Percentiles rank a stretch among this genome's conserved stretches.
Conservation (phyloP, 2,888 invertebrate genomes). For the Rhorus exstirpatorius region DNA sequence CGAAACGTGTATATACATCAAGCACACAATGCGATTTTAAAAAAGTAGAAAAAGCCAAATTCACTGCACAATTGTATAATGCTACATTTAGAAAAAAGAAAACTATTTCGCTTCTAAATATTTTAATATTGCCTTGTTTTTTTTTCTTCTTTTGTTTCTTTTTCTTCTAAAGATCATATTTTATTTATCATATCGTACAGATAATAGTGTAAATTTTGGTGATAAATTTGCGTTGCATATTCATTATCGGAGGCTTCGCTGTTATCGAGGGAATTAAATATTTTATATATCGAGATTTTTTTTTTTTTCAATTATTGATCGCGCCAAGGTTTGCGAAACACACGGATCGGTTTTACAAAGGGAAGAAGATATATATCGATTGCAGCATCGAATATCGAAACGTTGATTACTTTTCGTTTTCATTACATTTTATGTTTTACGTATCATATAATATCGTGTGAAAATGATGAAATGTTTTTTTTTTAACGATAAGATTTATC, state of each 20-base stretch:
- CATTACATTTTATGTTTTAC: constrained; percentile 46
- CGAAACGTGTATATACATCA: constrained; percentile 3
- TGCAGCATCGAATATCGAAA: no score
- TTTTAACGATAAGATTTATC: neutral
- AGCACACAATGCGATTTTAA: constrained; percentile 50
- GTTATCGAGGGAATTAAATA: constrained; percentile 34
- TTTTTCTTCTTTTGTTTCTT: constrained; percentile 40
- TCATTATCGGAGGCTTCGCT: constrained; percentile 44
- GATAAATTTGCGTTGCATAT: constrained; percentile 40
- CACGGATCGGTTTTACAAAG: constrained; percentile 43
- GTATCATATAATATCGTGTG: no score
- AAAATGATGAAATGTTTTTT: constrained; percentile 49
- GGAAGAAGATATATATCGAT: constrained; percentile 37
- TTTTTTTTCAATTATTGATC: constrained; percentile 15
- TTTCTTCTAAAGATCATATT: constrained; percentile 48
- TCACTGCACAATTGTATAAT: constrained; percentile 40
- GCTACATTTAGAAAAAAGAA: constrained; percentile 61
- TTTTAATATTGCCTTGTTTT: constrained; percentile 54
- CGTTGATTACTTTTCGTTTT: constrained; percentile 28
- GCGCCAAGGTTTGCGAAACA: constrained; percentile 21
- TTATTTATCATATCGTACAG: constrained; percentile 34
- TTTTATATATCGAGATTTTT: constrained; percentile 31
- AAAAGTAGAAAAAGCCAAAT: constrained; percentile 62
- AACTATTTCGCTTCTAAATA: constrained; percentile 61
- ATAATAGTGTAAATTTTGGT: constrained; percentile 27